Evolutionary conservation across 2,113 vertebrate genomes (phyloP).

Genomic region (Sciurus niger): DNA sequence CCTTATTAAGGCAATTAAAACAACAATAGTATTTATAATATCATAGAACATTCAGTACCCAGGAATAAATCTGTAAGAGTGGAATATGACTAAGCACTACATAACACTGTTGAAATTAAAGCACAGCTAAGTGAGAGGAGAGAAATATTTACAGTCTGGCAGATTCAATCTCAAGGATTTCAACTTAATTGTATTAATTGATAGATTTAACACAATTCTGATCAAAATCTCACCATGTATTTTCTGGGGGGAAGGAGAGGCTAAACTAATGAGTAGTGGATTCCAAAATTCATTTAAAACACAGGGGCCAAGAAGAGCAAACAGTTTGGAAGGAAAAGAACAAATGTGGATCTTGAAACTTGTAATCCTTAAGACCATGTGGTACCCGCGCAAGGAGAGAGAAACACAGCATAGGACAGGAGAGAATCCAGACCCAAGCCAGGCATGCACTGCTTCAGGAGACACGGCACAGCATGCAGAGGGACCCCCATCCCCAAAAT

Average conservation of each 20-base stretch:
- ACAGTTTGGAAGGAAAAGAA: neutral
- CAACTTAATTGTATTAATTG: neutral
- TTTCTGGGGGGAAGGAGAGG: no score
- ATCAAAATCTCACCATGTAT: neutral
- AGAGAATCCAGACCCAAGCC: neutral
- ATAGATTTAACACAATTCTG: constrained; percentile 4
- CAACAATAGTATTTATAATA: neutral
- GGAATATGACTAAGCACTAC: neutral
- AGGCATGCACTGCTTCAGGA: neutral
- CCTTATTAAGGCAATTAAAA: neutral
- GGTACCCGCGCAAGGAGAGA: neutral
- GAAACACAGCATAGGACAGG: rapidly evolving
- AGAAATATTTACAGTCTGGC: neutral
- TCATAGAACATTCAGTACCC: neutral
- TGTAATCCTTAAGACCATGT: rapidly evolving
- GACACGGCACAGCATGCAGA: neutral
- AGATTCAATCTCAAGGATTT: neutral
- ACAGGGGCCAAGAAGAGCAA: neutral
- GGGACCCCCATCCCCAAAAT: neutral
- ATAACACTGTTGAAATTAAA: neutral
- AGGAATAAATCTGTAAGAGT: neutral
- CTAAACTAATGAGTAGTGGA: neutral
- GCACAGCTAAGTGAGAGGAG: neutral
- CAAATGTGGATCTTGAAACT: neutral
- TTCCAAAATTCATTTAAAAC: neutral